A percentile compares a stretch with the other conserved stretches of the same genome.
phyloP scores from a whole-genome alignment of 2,113 vertebrate genomes.

The Trogon melanurus region DNA sequence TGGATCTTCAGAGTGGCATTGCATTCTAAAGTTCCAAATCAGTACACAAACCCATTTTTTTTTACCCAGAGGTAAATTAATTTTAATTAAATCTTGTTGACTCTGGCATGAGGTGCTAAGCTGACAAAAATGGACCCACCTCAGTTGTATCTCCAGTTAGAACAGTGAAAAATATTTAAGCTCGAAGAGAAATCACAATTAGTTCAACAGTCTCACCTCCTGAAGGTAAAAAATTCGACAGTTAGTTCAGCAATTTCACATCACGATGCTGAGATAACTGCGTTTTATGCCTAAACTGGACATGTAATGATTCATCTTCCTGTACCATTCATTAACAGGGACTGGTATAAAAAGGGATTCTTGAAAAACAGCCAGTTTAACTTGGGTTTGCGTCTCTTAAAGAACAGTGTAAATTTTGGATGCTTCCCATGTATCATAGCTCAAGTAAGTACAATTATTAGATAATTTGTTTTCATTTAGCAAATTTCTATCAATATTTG shows the following conservation, averaged over 20 bases:
- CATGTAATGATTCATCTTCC: not conserved
- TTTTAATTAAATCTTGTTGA: conserved; percentile 45
- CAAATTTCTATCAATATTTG: not conserved
- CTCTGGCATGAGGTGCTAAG: not conserved
- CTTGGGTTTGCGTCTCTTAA: not conserved
- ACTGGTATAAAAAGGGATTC: not conserved
- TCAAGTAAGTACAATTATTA: not conserved
- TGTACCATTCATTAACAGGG: not conserved
- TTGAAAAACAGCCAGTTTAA: not conserved
- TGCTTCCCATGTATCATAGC: accelerated
- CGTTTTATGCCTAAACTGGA: not conserved
- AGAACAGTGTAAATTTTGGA: not conserved
- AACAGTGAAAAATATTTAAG: not conserved
- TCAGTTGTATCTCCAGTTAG: not conserved
- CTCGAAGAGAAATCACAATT: not conserved
- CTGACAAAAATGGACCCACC: not conserved
- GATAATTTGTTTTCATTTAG: not conserved
- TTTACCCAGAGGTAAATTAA: not conserved
- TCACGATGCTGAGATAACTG: not conserved
- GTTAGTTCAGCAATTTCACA: not conserved
- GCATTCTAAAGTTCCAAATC: not conserved
- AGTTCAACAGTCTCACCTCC: not conserved
- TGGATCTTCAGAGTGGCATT: not conserved
- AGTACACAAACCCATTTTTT: not conserved
- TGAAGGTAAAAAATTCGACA: not conserved